These are phyloP conservation scores for Caenorhabditis briggsae DNA, from an alignment of 1,140 invertebrate genomes.

Conservation along the genomic window DNA sequence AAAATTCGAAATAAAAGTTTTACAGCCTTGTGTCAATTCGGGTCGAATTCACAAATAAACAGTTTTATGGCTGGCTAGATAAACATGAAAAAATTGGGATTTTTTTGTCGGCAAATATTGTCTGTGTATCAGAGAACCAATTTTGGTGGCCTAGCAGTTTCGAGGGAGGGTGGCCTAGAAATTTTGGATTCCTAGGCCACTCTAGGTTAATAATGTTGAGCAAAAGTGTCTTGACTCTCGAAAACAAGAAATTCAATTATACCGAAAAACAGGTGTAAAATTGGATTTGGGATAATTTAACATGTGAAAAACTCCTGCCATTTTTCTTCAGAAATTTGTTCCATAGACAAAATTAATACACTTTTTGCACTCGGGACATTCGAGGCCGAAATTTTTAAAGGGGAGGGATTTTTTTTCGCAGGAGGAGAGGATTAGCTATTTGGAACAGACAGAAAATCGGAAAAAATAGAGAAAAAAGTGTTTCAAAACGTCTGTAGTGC, in stretches of 20 bases:
- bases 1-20: background rate
- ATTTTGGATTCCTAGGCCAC: too few relatives aligned
- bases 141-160: background rate
- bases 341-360: background rate
- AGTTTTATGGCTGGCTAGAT: conserved; percentile 9
- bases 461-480: background rate
- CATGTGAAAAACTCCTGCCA: background rate
- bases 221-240: too few relatives aligned
- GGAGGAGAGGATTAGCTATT: conserved; percentile 17
- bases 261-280: background rate
- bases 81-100: background rate
- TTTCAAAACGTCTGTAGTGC: background rate
- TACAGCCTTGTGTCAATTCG: background rate
- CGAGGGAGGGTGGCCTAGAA: too few relatives aligned
- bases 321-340: background rate
- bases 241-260: too few relatives aligned
- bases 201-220: too few relatives aligned
- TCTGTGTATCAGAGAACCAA: background rate
- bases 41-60: background rate
- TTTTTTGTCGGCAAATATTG: background rate
- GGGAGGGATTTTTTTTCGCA: background rate
- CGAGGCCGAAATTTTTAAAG: too few relatives aligned
- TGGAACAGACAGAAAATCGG: background rate
- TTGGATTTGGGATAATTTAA: background rate
- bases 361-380: conserved; percentile 19